Conservation (phyloP, 2,888 invertebrate species). For the Netelia melanura region DNA sequence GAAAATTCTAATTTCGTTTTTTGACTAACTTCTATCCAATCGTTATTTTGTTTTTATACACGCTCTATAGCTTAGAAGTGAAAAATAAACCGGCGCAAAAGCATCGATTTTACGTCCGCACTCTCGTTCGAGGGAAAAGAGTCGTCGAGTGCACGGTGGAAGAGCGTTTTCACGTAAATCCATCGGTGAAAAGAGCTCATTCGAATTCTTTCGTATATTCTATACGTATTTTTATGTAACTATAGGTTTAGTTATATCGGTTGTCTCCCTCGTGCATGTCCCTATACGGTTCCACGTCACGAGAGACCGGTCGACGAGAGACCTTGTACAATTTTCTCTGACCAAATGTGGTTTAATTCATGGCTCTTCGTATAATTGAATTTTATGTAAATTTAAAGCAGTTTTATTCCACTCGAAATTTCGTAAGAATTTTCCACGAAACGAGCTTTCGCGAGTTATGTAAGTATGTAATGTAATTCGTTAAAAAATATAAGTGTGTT, state of each 20-base stretch:
- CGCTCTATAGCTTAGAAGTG: background rate
- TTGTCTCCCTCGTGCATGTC: conserved; percentile 6
- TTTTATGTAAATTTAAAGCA: conserved; percentile 33
- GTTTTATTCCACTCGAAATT: background rate
- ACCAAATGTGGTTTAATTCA: conserved; percentile 23
- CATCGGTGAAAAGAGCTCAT: background rate
- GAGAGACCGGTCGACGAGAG: conserved; percentile 1
- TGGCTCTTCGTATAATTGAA: conserved; percentile 24
- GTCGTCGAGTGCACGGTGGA: background rate
- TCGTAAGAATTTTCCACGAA: background rate
- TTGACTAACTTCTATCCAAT: too few relatives aligned
- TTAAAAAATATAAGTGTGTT: background rate
- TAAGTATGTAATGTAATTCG: background rate
- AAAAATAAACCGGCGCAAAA: background rate
- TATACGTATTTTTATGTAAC: background rate
- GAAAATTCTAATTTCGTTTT: too few relatives aligned
- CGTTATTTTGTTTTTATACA: background rate
- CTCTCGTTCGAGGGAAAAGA: conserved; percentile 7
- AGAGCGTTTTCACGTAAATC: conserved; percentile 1
- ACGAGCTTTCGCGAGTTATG: conserved; percentile 15
- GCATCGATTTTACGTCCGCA: conserved; percentile 1
- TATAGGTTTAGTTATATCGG: conserved; percentile 2
- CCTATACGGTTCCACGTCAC: background rate
- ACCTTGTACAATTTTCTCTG: conserved; percentile 7
- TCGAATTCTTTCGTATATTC: background rate